Percentiles rank a stretch among this genome's conserved stretches.
phyloP scores from a whole-genome alignment of 2,888 invertebrate genomes.

The Tupiocoris notatus region DNA sequence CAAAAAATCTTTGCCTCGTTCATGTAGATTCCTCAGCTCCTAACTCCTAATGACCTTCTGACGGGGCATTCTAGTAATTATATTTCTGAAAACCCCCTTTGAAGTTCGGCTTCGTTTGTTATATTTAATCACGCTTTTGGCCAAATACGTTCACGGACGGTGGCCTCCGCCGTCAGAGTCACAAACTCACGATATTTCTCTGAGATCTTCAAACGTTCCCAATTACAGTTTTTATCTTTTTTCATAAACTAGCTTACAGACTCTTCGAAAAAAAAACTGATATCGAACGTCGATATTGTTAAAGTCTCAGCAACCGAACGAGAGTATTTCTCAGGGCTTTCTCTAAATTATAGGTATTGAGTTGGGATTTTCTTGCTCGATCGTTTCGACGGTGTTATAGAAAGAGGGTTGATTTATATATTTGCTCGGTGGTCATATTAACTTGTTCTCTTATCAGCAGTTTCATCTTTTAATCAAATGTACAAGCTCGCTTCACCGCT shows the following conservation, averaged over 20 bases:
- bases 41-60: not conserved
- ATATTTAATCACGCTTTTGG: conserved; percentile 32
- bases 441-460: conserved; percentile 18
- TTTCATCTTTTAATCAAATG: conserved; percentile 34
- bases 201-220: not conserved
- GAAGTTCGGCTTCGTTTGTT: conserved; percentile 2
- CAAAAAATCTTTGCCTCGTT: not conserved
- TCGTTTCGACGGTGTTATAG: not conserved
- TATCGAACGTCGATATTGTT: not conserved
- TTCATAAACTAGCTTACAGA: not conserved
- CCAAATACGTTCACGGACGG: conserved; percentile 21
- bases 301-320: not conserved
- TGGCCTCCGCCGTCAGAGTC: conserved; percentile 1
- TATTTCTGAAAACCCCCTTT: not conserved
- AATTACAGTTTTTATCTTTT: not conserved
- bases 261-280: not conserved
- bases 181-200: conserved; percentile 7
- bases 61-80: not conserved
- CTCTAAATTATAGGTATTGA: conserved; percentile 27
- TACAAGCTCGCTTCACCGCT: not conserved
- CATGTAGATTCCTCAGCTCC: not conserved
- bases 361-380: conserved; percentile 4
- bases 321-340: conserved; percentile 21
- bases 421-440: conserved; percentile 14
- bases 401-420: conserved; percentile 10